Conservation (phyloP, 2,113 vertebrate species). For the Eptesicus fuscus region DNA sequence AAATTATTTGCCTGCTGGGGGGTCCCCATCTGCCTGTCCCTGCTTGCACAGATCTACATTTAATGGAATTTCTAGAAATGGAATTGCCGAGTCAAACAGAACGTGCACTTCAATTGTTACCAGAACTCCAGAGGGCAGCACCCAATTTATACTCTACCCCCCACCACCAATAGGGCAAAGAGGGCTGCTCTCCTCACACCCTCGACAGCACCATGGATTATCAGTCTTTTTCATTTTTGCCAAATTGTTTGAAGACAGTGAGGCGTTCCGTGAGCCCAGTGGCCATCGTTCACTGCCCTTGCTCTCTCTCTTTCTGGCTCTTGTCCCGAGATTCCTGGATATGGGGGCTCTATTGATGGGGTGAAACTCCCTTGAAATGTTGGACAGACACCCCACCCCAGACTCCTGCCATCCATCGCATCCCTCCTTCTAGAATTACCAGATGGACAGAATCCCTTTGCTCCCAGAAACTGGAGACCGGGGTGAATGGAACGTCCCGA, state of each 20-base stretch:
- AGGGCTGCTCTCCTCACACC: neutral
- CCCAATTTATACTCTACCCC: neutral
- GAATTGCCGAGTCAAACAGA: neutral
- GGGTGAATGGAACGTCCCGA: conserved; percentile 45
- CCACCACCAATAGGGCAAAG: fast-evolving
- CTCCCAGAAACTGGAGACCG: neutral
- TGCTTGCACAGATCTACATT: neutral
- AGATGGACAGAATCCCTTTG: conserved; percentile 41
- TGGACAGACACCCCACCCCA: neutral
- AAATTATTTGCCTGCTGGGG: neutral
- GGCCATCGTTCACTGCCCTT: neutral
- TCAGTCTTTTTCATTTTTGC: neutral
- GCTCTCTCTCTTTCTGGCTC: neutral
- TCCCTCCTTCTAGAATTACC: neutral
- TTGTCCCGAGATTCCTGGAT: neutral
- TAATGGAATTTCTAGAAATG: neutral
- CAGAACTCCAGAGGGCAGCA: neutral
- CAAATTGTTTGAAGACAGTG: neutral
- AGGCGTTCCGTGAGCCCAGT: neutral
- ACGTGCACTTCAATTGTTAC: neutral
- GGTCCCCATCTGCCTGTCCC: neutral
- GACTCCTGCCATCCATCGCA: neutral
- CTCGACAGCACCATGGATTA: fast-evolving
- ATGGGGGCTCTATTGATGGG: neutral
- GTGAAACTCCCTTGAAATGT: neutral